Evolutionary conservation across 2,113 vertebrate genomes (phyloP).

Genomic region (Mustelus asterias): DNA sequence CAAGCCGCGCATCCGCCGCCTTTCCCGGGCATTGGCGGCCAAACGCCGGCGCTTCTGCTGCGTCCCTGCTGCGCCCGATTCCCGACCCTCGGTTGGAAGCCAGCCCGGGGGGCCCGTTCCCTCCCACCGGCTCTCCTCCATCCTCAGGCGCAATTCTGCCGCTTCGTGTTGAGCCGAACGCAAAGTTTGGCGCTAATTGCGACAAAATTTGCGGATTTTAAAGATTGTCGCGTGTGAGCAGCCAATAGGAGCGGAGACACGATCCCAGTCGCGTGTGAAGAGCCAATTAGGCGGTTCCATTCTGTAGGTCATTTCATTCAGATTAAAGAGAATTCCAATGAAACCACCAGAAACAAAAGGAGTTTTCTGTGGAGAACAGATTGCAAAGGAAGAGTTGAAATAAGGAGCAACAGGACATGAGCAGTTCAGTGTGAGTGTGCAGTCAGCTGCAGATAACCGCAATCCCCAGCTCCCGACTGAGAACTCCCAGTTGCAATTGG

Average conservation of each 20-base stretch:
- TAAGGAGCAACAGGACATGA: background rate
- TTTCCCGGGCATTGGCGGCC: conserved; percentile 85
- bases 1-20: conserved; percentile 86
- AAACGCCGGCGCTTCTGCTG: conserved; percentile 79
- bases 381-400: background rate
- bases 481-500: too few species aligned
- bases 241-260: background rate
- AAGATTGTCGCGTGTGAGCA: background rate
- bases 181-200: conserved; percentile 6
- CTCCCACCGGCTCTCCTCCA: background rate
- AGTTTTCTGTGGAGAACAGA: background rate
- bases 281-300: background rate
- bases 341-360: background rate
- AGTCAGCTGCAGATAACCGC: background rate
- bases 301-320: background rate
- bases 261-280: background rate
- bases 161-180: background rate
- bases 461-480: too few species aligned
- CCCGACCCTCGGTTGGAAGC: conserved; percentile 58
- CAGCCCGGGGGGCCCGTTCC: background rate
- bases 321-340: background rate
- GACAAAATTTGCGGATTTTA: background rate
- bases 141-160: background rate
- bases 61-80: conserved; percentile 57
- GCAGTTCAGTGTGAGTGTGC: background rate